These are phyloP conservation scores for Andricus curvator DNA, from an alignment of 2,888 invertebrate species.

Conservation along the genomic window DNA sequence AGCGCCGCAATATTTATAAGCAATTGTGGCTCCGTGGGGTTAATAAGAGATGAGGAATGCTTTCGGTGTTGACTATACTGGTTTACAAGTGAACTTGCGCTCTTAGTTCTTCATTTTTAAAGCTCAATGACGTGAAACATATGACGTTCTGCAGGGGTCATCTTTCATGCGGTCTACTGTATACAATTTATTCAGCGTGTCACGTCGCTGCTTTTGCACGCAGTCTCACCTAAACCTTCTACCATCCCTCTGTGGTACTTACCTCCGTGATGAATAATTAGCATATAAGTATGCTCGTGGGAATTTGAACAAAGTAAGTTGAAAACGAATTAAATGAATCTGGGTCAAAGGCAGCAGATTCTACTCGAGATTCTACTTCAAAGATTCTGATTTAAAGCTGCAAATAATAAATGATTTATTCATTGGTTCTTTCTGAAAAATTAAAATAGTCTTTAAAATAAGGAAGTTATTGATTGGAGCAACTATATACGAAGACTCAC, in stretches of 20 bases:
- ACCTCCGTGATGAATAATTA: conserved; percentile 22
- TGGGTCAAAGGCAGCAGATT: background rate
- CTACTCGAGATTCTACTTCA: background rate
- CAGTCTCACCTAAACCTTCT: background rate
- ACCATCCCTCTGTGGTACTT: conserved; percentile 4
- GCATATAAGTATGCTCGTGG: background rate
- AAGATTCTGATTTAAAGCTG: background rate
- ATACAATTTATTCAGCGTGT: conserved; percentile 13
- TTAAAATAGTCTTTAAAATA: too few relatives aligned
- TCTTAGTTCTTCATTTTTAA: conserved; percentile 1
- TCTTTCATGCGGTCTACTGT: conserved; percentile 28
- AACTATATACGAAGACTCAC: too few relatives aligned
- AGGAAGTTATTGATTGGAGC: too few relatives aligned
- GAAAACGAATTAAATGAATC: background rate
- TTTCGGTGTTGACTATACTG: conserved; percentile 9
- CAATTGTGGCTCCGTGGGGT: background rate
- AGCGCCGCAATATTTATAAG: conserved; percentile 22
- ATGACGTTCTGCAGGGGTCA: conserved; percentile 28
- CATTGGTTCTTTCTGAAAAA: too few relatives aligned
- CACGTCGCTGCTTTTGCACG: conserved; percentile 30
- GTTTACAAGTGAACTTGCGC: conserved; percentile 24
- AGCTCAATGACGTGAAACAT: conserved; percentile 29
- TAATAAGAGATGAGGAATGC: conserved; percentile 37
- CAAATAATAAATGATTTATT: background rate
- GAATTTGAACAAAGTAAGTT: background rate